Conservation (phyloP, 2,797 vertebrate species). For the Bryconaethiops microstoma region DNA sequence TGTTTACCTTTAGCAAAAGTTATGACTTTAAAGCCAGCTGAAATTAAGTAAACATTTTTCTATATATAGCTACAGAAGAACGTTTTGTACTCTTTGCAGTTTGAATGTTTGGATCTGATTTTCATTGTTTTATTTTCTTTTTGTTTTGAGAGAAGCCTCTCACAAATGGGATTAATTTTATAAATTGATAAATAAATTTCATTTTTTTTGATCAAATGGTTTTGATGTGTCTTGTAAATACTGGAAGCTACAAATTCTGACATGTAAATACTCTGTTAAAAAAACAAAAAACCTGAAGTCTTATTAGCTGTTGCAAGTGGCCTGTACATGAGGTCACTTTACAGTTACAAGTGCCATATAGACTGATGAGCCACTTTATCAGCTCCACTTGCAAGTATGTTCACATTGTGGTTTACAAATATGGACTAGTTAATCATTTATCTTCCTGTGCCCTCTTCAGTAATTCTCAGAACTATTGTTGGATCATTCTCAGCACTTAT, state of each 20-base stretch:
- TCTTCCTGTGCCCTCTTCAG: too few species aligned
- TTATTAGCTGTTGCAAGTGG: too few species aligned
- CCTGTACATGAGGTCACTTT: too few species aligned
- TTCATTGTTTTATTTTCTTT: neutral
- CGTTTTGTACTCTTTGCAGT: slow-evolving; percentile 25
- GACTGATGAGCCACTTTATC: too few species aligned
- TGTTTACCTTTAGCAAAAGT: neutral
- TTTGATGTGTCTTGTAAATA: neutral
- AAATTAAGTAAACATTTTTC: slow-evolving; percentile 9
- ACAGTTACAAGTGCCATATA: too few species aligned
- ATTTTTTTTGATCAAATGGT: slow-evolving; percentile 12
- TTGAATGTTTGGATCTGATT: slow-evolving; percentile 1
- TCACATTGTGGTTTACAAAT: too few species aligned
- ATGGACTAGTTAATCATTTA: too few species aligned
- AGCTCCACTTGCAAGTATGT: too few species aligned
- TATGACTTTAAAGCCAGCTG: neutral
- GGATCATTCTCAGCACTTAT: too few species aligned
- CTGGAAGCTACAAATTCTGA: neutral
- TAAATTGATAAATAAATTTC: slow-evolving; percentile 37
- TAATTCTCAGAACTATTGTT: too few species aligned
- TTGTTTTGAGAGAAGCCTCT: slow-evolving; percentile 21
- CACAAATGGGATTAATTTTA: slow-evolving; percentile 30
- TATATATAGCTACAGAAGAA: neutral
- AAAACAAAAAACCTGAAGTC: neutral
- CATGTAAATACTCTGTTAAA: neutral